phyloP scores from a whole-genome alignment of 2,888 invertebrate species.

The Charanyca ferruginea region DNA sequence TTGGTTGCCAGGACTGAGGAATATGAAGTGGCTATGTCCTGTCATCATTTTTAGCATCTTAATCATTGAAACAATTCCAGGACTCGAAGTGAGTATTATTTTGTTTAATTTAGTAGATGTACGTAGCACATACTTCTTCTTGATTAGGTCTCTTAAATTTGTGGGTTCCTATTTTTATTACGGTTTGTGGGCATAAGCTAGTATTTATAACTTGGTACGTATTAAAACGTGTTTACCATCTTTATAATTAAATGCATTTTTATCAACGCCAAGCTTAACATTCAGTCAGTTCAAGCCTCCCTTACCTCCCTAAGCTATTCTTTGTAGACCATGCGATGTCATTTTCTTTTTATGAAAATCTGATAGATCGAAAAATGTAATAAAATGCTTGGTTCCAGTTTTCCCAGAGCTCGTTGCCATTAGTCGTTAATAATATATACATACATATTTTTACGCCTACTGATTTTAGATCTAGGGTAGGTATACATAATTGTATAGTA shows the following conservation, averaged over 20 bases:
- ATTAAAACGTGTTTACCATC: too few relatives aligned
- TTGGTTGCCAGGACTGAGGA: conserved; percentile 71
- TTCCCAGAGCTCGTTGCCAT: neutral
- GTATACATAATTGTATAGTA: neutral
- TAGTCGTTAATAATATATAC: neutral
- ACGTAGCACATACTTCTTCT: neutral
- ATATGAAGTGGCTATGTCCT: conserved; percentile 83
- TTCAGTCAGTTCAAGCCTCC: too few relatives aligned
- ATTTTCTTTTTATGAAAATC: too few relatives aligned
- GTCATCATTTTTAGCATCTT: conserved; percentile 76
- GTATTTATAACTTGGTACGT: too few relatives aligned
- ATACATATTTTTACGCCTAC: neutral
- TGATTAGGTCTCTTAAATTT: too few relatives aligned
- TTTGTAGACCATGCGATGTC: neutral
- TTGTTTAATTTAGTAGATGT: too few relatives aligned
- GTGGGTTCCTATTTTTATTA: neutral
- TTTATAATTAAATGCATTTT: too few relatives aligned
- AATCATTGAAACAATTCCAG: conserved; percentile 72
- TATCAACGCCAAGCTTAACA: neutral
- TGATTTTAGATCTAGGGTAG: neutral
- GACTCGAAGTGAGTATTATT: conserved; percentile 75
- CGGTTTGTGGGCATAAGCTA: too few relatives aligned
- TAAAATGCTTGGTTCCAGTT: neutral
- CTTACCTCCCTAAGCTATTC: neutral
- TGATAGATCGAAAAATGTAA: neutral